Evolutionary conservation across 2,113 vertebrate genomes (phyloP).

Genomic region (Ceyx margarethae): DNA sequence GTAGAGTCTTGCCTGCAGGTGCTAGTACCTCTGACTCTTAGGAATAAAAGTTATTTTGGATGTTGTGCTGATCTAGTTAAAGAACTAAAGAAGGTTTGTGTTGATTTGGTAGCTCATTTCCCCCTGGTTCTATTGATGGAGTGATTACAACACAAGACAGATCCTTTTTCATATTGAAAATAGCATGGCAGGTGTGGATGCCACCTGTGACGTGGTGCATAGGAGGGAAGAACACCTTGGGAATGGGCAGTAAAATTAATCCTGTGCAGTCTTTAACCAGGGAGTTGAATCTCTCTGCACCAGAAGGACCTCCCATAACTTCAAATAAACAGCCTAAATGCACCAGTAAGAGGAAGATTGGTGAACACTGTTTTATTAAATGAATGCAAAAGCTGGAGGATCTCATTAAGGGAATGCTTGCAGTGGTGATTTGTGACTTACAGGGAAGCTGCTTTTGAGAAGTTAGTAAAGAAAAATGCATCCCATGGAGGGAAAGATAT

Average conservation of each 20-base stretch:
- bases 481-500: constrained; percentile 44
- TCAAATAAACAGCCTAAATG: constrained; percentile 23
- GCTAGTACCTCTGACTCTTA: background rate
- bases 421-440: constrained; percentile 52
- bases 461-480: constrained; percentile 59
- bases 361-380: constrained; percentile 36
- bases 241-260: background rate
- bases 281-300: background rate
- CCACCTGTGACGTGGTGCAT: background rate
- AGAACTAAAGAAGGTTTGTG: background rate
- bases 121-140: background rate
- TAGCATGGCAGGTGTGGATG: background rate
- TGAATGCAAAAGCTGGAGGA: constrained; percentile 29
- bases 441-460: constrained; percentile 18
- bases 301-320: constrained; percentile 19
- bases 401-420: constrained; percentile 54
- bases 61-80: background rate
- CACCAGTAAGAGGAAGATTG: constrained; percentile 5
- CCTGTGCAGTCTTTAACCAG: background rate
- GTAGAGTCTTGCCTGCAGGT: background rate
- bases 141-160: background rate
- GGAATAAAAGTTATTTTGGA: background rate
- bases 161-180: constrained; percentile 14
- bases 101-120: background rate
- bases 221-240: background rate